Evolutionary conservation across 1,140 invertebrate genomes (phyloP).

Genomic region (Pogonus chalceus): DNA sequence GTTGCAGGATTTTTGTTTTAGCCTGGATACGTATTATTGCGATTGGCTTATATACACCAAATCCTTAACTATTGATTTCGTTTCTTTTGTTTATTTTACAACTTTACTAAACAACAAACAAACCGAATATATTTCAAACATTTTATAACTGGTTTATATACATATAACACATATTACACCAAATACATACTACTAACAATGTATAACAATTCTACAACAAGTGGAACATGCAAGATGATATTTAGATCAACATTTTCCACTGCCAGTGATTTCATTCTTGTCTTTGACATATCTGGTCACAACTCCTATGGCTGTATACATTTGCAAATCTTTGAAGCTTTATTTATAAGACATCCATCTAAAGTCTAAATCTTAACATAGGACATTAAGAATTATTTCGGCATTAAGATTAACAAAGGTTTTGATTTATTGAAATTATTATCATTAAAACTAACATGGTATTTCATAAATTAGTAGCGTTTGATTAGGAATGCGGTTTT

Average conservation of each 20-base stretch:
- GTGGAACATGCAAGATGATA: background rate
- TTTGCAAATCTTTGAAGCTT: too few species aligned
- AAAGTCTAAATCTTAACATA: too few species aligned
- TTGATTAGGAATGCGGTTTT: too few species aligned
- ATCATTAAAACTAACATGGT: too few species aligned
- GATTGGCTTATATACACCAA: background rate
- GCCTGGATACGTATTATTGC: too few species aligned
- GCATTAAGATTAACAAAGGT: too few species aligned
- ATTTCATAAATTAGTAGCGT: too few species aligned
- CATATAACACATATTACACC: background rate
- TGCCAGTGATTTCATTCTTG: conserved; percentile 1
- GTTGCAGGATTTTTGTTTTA: too few species aligned
- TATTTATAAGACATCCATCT: too few species aligned
- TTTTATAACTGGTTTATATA: background rate
- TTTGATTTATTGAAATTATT: too few species aligned
- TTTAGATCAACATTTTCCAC: background rate
- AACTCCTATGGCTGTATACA: background rate
- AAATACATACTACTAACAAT: too few species aligned
- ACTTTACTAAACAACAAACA: background rate
- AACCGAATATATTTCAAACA: background rate
- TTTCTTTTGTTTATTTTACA: background rate
- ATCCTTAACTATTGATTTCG: background rate
- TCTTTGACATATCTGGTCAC: background rate
- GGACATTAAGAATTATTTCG: too few species aligned
- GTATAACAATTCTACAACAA: background rate